Evolutionary conservation across 2,797 vertebrate genomes (phyloP).

Genomic region (Halcyon smyrnensis): DNA sequence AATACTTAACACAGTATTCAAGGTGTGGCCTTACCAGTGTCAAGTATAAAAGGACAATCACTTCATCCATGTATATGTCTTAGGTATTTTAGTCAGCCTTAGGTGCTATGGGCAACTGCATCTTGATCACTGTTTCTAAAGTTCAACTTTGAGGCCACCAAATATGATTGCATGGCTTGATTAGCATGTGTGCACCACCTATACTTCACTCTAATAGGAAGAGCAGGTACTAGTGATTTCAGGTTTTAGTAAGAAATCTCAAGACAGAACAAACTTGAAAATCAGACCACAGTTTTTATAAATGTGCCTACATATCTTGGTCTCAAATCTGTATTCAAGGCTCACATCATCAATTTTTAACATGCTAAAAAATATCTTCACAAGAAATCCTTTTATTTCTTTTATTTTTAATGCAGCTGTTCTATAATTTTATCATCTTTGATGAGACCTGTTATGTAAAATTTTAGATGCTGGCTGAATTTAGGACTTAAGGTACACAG

Average conservation of each 20-base stretch:
- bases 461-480: neutral
- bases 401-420: neutral
- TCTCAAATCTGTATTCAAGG: neutral
- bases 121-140: neutral
- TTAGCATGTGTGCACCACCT: neutral
- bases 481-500: neutral
- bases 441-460: neutral
- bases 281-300: neutral
- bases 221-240: neutral
- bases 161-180: neutral
- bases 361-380: neutral
- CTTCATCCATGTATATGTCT: neutral
- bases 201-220: neutral
- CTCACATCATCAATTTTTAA: neutral
- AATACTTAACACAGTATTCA: neutral
- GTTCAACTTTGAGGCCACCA: neutral
- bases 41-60: rapidly evolving
- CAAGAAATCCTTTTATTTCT: neutral
- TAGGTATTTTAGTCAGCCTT: neutral
- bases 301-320: neutral
- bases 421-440: neutral
- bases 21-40: neutral
- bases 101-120: neutral
- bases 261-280: neutral
- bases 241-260: neutral